phyloP scores from a whole-genome alignment of 1,140 invertebrate species.

The Drosophila repleta region DNA sequence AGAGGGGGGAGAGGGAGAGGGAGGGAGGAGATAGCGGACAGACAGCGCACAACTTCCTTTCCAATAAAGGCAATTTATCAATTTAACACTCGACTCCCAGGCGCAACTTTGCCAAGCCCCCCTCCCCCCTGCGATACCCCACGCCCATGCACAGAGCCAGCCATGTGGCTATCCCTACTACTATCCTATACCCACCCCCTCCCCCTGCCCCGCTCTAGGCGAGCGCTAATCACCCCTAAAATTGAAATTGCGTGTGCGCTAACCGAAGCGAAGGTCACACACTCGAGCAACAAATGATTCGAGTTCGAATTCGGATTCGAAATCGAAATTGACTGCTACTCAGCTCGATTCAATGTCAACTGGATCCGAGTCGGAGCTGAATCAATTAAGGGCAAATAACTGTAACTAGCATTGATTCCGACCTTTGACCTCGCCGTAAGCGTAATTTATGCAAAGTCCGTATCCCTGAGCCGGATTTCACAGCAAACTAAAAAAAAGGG shows the following conservation, averaged over 20 bases:
- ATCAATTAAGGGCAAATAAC: conserved; percentile 61
- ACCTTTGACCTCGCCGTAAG: conserved; percentile 2
- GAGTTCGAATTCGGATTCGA: neutral
- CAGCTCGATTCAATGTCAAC: neutral
- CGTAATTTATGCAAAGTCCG: conserved; percentile 67
- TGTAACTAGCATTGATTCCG: conserved; percentile 5
- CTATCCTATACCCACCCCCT: conserved; percentile 5
- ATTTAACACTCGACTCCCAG: conserved; percentile 72
- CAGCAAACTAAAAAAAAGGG: conserved; percentile 6
- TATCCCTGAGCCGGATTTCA: neutral
- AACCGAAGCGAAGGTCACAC: conserved; percentile 63
- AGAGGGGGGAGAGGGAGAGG: too few species aligned
- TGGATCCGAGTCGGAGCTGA: conserved; percentile 36
- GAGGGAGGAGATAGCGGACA: too few species aligned
- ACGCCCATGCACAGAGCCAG: neutral
- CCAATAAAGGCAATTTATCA: conserved; percentile 79
- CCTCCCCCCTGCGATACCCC: neutral
- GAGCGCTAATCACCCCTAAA: conserved; percentile 68
- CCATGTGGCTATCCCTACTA: too few species aligned
- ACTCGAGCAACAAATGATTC: conserved; percentile 41
- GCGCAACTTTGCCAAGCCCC: conserved; percentile 17
- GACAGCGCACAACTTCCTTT: conserved; percentile 71
- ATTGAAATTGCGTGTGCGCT: conserved; percentile 71
- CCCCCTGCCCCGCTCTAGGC: neutral
- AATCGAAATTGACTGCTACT: neutral